A percentile compares a stretch with the other conserved stretches of the same genome.
These are phyloP conservation scores for Drosophila sp. DNA, from an alignment of 1,140 invertebrate species.

Conservation along the genomic window DNA sequence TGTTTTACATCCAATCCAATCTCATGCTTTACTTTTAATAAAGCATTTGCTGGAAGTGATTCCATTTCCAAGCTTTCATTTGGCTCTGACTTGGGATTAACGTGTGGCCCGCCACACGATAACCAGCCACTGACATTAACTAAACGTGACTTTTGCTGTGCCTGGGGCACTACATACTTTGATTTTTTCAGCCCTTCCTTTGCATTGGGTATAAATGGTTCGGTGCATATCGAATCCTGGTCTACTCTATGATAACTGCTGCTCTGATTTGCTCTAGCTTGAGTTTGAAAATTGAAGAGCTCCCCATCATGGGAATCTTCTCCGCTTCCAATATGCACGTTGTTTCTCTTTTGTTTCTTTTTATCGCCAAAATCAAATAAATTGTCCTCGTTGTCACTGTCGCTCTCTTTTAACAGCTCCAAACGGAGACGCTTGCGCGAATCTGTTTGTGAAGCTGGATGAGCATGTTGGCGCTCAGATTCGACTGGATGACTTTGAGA, in stretches of 20 bases:
- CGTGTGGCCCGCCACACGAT: constrained; percentile 60
- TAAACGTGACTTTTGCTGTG: constrained; percentile 41
- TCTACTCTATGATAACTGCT: constrained; percentile 9
- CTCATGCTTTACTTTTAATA: constrained; percentile 13
- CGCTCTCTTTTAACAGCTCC: constrained; percentile 46
- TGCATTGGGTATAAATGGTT: constrained; percentile 32
- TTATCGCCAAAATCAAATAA: constrained; percentile 57
- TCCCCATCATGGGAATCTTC: constrained; percentile 35
- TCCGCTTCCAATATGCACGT: background rate
- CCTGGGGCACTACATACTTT: constrained; percentile 55
- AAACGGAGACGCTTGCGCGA: constrained; percentile 53
- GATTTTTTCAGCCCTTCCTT: constrained; percentile 25
- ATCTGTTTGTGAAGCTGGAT: constrained; percentile 19
- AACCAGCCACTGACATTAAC: constrained; percentile 63
- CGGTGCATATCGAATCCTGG: constrained; percentile 43
- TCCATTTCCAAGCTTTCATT: constrained; percentile 2
- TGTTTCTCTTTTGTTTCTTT: constrained; percentile 41
- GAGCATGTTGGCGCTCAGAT: background rate
- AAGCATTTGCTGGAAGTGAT: background rate
- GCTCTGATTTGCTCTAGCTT: constrained; percentile 1
- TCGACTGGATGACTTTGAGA: constrained; percentile 26
- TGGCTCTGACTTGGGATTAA: constrained; percentile 37
- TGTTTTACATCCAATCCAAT: constrained; percentile 26
- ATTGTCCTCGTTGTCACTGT: constrained; percentile 65
- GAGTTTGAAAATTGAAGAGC: constrained; percentile 40